Conservation (phyloP, 2,113 vertebrate genomes). For the Eurystomus gularis region DNA sequence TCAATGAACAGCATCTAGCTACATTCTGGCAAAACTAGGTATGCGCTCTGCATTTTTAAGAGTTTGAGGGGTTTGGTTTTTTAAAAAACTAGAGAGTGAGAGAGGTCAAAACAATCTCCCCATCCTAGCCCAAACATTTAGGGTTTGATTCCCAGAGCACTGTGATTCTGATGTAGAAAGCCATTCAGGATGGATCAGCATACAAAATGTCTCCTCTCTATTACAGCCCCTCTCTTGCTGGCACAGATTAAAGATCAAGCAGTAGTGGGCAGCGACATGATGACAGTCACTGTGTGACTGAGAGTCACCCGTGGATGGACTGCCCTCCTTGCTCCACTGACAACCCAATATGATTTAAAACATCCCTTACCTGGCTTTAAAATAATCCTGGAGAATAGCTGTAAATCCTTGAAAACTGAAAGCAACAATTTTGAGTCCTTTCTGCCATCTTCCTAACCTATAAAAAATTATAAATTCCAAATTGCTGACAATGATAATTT, state of each 20-base stretch:
- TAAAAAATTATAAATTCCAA: neutral
- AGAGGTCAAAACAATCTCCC: neutral
- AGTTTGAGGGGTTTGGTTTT: accelerated
- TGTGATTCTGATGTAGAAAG: neutral
- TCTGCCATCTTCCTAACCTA: neutral
- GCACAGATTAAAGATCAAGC: neutral
- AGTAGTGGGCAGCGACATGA: neutral
- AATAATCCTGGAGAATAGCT: neutral
- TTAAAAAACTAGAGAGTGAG: neutral
- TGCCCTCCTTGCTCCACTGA: neutral
- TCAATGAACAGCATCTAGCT: neutral
- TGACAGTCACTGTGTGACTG: neutral
- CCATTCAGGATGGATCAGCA: neutral
- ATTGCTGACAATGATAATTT: neutral
- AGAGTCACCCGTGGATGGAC: neutral
- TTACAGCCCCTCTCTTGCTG: neutral
- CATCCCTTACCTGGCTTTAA: neutral
- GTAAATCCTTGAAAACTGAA: neutral
- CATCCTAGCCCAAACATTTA: neutral
- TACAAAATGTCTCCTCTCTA: neutral
- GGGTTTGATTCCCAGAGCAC: neutral
- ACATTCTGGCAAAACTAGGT: neutral
- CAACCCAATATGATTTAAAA: neutral
- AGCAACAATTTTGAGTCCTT: neutral
- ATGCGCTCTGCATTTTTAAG: neutral